phyloP scores from a whole-genome alignment of 1,140 invertebrate genomes.

The Camponotus pennsylvanicus region DNA sequence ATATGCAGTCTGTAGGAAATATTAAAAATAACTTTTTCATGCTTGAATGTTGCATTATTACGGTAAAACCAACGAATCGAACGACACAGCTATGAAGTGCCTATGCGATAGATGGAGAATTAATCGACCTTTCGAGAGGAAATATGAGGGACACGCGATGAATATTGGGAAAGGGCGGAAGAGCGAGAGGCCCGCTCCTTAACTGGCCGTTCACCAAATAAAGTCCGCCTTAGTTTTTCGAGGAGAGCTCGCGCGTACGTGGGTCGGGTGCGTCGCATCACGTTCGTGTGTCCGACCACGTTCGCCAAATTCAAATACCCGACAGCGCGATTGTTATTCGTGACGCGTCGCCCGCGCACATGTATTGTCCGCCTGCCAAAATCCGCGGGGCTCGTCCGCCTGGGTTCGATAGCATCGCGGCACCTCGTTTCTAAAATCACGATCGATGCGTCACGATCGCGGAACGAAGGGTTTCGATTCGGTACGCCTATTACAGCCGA shows the following conservation, averaged over 20 bases:
- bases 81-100: neutral
- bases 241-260: slow-evolving; percentile 24
- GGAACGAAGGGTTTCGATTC: slow-evolving; percentile 59
- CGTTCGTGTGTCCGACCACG: slow-evolving; percentile 63
- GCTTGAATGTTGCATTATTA: neutral
- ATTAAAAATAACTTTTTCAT: neutral
- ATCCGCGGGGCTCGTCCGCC: slow-evolving; percentile 61
- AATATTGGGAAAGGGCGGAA: slow-evolving; percentile 30
- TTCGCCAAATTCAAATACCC: slow-evolving; percentile 78
- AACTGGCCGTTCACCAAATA: slow-evolving; percentile 57
- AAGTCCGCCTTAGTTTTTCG: slow-evolving; percentile 66
- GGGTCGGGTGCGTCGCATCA: slow-evolving; percentile 6
- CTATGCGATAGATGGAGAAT: slow-evolving; percentile 18
- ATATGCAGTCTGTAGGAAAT: neutral
- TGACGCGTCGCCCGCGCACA: slow-evolving; percentile 66
- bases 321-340: slow-evolving; percentile 77
- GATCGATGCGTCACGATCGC: slow-evolving; percentile 68
- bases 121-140: neutral
- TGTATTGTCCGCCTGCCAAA: slow-evolving; percentile 73
- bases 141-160: slow-evolving; percentile 25
- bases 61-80: neutral
- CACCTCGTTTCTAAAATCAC: slow-evolving; percentile 56
- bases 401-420: slow-evolving; percentile 74
- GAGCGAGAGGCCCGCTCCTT: neutral
- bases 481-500: slow-evolving; percentile 59